Conservation (phyloP, 1,140 invertebrate species). For the Aphis gossypii region DNA sequence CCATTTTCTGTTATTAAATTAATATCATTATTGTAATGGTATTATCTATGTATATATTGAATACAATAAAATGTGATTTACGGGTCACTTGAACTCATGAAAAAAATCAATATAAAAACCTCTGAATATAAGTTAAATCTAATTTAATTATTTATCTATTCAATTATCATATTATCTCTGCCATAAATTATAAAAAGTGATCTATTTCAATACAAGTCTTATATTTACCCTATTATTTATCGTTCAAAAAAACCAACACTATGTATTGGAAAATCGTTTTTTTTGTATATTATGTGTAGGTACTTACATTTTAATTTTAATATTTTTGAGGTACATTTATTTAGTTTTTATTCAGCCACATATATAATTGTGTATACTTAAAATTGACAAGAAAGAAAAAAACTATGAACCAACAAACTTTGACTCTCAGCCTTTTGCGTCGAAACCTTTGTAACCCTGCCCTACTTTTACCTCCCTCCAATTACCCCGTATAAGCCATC, state of each 20-base stretch:
- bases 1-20: not conserved
- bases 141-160: not conserved
- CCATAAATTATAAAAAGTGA: not conserved
- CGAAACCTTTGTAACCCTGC: not conserved
- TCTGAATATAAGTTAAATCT: not conserved
- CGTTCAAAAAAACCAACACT: not conserved
- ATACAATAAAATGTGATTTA: not conserved
- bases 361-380: not conserved
- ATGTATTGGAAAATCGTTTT: not conserved
- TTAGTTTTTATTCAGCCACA: not conserved
- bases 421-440: not conserved
- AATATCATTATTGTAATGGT: not conserved
- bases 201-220: too few relatives aligned
- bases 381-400: not conserved
- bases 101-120: not conserved
- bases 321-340: not conserved
- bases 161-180: not conserved
- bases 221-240: accelerated
- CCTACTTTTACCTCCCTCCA: not conserved
- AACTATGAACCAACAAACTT: not conserved
- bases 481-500: not conserved
- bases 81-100: not conserved
- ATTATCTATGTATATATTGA: not conserved
- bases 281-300: not conserved
- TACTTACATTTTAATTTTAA: not conserved